These are phyloP conservation scores for Drosophila ochracea DNA, from an alignment of 2,888 invertebrate species.

Conservation along the genomic window DNA sequence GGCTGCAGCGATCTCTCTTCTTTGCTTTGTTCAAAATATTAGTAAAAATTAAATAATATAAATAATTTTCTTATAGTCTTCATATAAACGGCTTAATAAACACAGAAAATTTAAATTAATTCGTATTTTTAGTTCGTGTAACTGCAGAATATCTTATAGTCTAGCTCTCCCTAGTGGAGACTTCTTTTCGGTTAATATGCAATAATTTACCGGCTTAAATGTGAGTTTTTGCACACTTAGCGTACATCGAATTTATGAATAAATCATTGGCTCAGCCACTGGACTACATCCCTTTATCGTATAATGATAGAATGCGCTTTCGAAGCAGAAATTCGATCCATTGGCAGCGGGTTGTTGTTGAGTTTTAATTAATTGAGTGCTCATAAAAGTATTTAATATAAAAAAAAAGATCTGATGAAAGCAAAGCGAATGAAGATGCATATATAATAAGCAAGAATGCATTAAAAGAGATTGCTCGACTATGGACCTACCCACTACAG, in stretches of 20 bases:
- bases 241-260: conserved; percentile 59
- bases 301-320: conserved; percentile 40
- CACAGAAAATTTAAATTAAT: not conserved
- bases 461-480: not conserved
- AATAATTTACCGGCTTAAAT: conserved; percentile 50
- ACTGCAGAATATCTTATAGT: not conserved
- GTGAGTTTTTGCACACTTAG: conserved; percentile 40
- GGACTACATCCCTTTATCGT: conserved; percentile 4
- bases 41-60: not conserved
- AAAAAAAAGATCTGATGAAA: conserved; percentile 20
- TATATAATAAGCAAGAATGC: conserved; percentile 12
- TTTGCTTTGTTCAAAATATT: too few relatives aligned
- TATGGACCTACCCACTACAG: not conserved
- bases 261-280: conserved; percentile 51
- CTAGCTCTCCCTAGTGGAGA: not conserved
- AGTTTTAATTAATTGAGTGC: conserved; percentile 73
- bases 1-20: too few relatives aligned
- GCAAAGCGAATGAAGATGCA: not conserved
- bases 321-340: conserved; percentile 12
- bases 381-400: conserved; percentile 56
- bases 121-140: not conserved
- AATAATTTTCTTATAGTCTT: not conserved
- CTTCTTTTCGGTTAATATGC: conserved; percentile 31
- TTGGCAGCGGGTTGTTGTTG: conserved; percentile 49
- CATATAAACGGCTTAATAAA: not conserved